Evolutionary conservation across 2,888 invertebrate species (phyloP), one percentile per base, ranked within the genome.

Genomic region (Acleris emargana): DNA sequence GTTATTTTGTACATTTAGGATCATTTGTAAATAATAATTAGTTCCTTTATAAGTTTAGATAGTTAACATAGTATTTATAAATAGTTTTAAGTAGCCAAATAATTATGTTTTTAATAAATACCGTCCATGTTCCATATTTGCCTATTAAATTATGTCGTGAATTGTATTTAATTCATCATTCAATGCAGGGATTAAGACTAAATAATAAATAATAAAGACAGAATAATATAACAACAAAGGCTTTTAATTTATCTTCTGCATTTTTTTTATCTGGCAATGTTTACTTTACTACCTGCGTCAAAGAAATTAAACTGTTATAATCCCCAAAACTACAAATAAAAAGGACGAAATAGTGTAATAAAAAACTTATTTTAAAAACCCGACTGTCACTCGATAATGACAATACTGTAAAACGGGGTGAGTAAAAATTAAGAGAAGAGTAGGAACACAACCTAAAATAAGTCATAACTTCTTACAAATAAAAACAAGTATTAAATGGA

Each of bases 51-150:
- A 45, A 45, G 25, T 47, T 42, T 38, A 52, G 9, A 28, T 38
- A 43, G n/a, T 42, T 53, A 25, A 22, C 16, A 50, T 54, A 49
- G 25, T 58, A 62, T 62, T 67, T 62, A 58, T 62, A n/a, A 38
- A 53, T 45, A 58, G 42, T 53, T 53, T 42, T 67, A 62, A 62
- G 62, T 58, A 62, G 62, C 13, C 18, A 52, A 59, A 53, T 67
- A 57, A 38, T 25, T 28, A 13, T 42, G 20, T 51, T 9, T 25
- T 42, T 38, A 45, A 57, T 55, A 11, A 20, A 43, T 17, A 25
- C 50, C 42, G 47, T 58, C 59, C 49, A 16, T 18, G 28, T 17
- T 13, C 17, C 52, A 47, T n/a, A 4, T 5, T 51, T 20, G 11
- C 22, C n/a, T 16, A 22, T 45, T 16, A 43, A n/a, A 43, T 1